These are phyloP conservation scores for Platorchestia sp. DNA, from an alignment of 1,140 invertebrate species.

Conservation along the genomic window DNA sequence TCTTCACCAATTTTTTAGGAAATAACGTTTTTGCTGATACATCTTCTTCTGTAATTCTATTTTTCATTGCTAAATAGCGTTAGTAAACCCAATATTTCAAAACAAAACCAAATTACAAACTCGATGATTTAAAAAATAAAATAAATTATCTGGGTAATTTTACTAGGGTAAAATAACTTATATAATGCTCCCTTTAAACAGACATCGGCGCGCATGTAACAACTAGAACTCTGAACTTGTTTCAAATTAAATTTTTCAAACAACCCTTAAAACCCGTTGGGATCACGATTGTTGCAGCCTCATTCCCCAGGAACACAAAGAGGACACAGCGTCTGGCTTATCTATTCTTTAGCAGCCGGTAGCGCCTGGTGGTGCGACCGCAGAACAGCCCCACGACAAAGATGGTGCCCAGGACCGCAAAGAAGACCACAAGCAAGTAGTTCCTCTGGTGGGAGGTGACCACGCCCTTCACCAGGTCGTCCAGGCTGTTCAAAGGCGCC, in stretches of 20 bases:
- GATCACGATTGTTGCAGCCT: not conserved
- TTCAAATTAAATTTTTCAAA: not conserved
- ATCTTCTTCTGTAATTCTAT: not conserved
- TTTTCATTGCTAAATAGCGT: not conserved
- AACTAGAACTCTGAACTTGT: not conserved
- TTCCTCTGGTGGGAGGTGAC: conserved; percentile 80
- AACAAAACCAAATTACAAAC: not conserved
- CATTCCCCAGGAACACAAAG: not conserved
- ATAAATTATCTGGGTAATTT: too few species aligned
- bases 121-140: not conserved
- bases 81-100: not conserved
- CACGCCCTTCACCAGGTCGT: conserved; percentile 80
- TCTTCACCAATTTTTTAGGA: not conserved
- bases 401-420: conserved; percentile 81
- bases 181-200: not conserved
- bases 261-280: not conserved
- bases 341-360: conserved; percentile 80
- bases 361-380: conserved; percentile 82
- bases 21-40: not conserved
- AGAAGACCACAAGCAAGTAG: conserved; percentile 82
- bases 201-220: not conserved
- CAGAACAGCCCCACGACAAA: conserved; percentile 87
- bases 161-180: not conserved
- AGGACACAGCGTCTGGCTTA: conserved; percentile 70
- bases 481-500: conserved; percentile 78